Evolutionary conservation across 1,140 invertebrate species (phyloP).

Genomic region (Vollenhovia emeryi): DNA sequence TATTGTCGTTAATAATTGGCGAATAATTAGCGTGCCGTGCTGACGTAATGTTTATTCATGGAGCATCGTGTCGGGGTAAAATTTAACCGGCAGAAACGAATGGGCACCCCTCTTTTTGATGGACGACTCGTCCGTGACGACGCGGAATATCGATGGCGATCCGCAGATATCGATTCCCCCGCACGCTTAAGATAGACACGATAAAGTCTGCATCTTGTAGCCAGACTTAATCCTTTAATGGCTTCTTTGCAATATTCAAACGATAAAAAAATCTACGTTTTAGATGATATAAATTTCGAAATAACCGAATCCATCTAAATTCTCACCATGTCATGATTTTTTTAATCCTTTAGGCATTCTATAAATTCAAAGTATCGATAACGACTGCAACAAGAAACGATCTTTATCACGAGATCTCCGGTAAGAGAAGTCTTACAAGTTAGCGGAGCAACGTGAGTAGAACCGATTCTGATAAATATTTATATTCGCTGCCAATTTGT

Average conservation of each 20-base stretch:
- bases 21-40: conserved; percentile 64
- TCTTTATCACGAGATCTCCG: neutral
- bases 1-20: conserved; percentile 67
- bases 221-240: neutral
- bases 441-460: too few relatives aligned
- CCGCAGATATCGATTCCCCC: conserved; percentile 40
- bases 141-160: conserved; percentile 56
- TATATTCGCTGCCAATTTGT: too few relatives aligned
- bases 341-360: neutral
- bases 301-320: neutral
- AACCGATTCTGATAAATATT: too few relatives aligned
- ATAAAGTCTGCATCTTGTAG: neutral
- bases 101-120: conserved; percentile 49
- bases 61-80: conserved; percentile 46
- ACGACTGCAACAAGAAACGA: neutral
- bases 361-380: neutral
- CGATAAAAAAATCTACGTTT: neutral
- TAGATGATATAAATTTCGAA: neutral
- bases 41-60: conserved; percentile 66
- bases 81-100: conserved; percentile 61
- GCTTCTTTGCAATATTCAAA: neutral
- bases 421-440: too few relatives aligned
- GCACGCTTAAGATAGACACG: conserved; percentile 1
- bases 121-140: conserved; percentile 61
- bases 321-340: neutral